Percentiles rank a stretch among this genome's conserved stretches.
Conservation (phyloP, 2,113 vertebrate species). For the Varanus komodoensis region DNA sequence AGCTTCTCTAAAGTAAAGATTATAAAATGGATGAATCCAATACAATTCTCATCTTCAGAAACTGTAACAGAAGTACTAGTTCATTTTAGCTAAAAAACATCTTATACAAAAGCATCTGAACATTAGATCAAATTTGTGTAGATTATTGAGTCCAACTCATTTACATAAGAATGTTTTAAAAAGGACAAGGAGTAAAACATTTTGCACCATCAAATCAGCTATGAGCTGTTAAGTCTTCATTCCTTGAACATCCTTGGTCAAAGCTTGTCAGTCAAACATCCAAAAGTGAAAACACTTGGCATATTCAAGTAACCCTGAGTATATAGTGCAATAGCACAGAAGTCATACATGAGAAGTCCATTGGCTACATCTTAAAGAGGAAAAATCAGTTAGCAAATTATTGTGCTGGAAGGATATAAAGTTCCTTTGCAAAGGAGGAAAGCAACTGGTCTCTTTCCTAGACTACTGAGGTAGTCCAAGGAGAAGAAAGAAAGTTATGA, state of each 20-base stretch:
- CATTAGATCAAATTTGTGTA: slow-evolving; percentile 70
- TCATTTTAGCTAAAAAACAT: slow-evolving; percentile 73
- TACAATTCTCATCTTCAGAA: slow-evolving; percentile 67
- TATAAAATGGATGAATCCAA: slow-evolving; percentile 64
- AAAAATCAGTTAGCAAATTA: slow-evolving; percentile 68
- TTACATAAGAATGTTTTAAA: slow-evolving; percentile 37
- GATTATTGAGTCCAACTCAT: slow-evolving; percentile 69
- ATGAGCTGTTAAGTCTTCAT: slow-evolving; percentile 60
- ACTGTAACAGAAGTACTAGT: slow-evolving; percentile 75
- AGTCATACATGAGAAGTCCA: slow-evolving; percentile 51
- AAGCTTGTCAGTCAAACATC: slow-evolving; percentile 69
- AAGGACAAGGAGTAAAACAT: slow-evolving; percentile 45
- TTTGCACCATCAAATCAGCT: slow-evolving; percentile 73
- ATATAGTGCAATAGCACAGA: slow-evolving; percentile 76
- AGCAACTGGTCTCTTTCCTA: slow-evolving; percentile 72
- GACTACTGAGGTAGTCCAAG: slow-evolving; percentile 81
- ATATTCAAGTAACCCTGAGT: slow-evolving; percentile 82
- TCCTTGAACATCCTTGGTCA: slow-evolving; percentile 70
- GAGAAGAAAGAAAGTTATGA: slow-evolving; percentile 40
- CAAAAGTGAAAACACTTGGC: slow-evolving; percentile 72
- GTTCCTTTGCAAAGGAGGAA: slow-evolving; percentile 74
- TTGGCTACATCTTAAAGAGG: background rate
- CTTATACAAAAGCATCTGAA: slow-evolving; percentile 76
- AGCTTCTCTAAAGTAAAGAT: slow-evolving; percentile 71
- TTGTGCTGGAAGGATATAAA: slow-evolving; percentile 73